Evolutionary conservation across 1,140 invertebrate species (phyloP), one percentile per base, ranked within the genome.

Genomic region (Eciton burchellii): DNA sequence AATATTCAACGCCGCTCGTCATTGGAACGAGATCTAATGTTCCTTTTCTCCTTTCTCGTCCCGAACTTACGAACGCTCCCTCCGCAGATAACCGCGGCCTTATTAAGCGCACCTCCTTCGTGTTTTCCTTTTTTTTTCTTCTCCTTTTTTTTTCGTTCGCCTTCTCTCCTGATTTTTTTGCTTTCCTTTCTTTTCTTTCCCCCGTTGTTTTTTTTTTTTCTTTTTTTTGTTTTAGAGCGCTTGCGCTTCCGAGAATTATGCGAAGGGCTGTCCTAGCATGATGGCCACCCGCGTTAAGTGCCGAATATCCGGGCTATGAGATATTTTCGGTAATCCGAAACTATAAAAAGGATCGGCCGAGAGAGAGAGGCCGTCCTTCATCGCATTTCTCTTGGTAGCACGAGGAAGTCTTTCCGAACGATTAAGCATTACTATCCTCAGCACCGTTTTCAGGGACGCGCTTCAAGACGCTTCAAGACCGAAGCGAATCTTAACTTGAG

Each of bases 291-390:
- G 91, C 91, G 90, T 92, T 62, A 90, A 90, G 65, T 74, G 88
- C 84, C 82, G 84, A 87, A 84, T 88, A 88, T 87, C 86, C 85
- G 85, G 88, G 88, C 49, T 84, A 89, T 83, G 83, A 85, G 90
- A 91, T 91, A 92, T 90, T 92, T 91, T 91, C 77, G 88, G 90
- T 92, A 92, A 92, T 89, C 83, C 85, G 90, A 91, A 89, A 91
- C 91, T 79, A 83, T 79, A 86, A 86, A 82, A 87, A 86, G 81
- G 83, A 71, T 60, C 35, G 21, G 41, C 47, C 56, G 70, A 77
- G 85, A 81, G 82, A 21, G 29, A 4, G 66, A 19, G 57, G 35
- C 26, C 56, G 45, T 9, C 24, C 45, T 63, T 47, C 41, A 41
- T 66, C 45, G 12, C 16, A 35, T 79, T 74, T 82, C 56, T 45